Base-by-base conservation (phyloP, 2,888 invertebrate species). In the Pheosia tremula region DNA sequence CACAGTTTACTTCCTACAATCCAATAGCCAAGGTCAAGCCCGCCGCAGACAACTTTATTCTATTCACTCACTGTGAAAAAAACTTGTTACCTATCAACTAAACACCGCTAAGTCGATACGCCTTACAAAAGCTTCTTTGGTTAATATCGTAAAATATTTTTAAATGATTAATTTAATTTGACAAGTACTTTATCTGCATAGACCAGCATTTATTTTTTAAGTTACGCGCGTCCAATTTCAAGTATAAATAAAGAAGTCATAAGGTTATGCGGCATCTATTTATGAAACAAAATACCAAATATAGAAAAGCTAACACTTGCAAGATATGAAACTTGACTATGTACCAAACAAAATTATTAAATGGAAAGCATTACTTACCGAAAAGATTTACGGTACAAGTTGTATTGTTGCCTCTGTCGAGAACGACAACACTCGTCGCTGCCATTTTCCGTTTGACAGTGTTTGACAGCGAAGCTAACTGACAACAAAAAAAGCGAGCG, bases 321-420 rank as follows among this genome's bases (percentile, higher is more conserved):
- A 24, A 24, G 2, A 24, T 24, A 24, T 24, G 24, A 24, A 24
- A 24, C 24, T 24, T 24, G 24, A 24, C 0, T 24, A 24, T 24
- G 24, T 24, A 24, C 24, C 24, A 24, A 64, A 60, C 38, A 50
- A 68, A 66, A 71, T 68, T 64, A 67, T 69, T 57, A 56, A 66
- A 75, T 24, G 24, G 24, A 24, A 24, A 24, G 24, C 24, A 54
- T 71, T 74, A 94, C 96, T 96, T 94, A 98, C 98, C 98, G 94
- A 98, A 98, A 93, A 98, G 96, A 95, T 98, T 98, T 91, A 98
- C 97, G 86, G 98, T 98, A 94, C 98, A 98, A 90, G 98, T 98
- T 91, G 98, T 98, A 95, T 98, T 98, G 95, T 98, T 98, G 93
- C 98, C 98, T 92, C 98, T 96, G 94, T 98, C 98, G 87, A 98